phyloP scores from a whole-genome alignment of 2,113 vertebrate species.

The Vidua macroura region DNA sequence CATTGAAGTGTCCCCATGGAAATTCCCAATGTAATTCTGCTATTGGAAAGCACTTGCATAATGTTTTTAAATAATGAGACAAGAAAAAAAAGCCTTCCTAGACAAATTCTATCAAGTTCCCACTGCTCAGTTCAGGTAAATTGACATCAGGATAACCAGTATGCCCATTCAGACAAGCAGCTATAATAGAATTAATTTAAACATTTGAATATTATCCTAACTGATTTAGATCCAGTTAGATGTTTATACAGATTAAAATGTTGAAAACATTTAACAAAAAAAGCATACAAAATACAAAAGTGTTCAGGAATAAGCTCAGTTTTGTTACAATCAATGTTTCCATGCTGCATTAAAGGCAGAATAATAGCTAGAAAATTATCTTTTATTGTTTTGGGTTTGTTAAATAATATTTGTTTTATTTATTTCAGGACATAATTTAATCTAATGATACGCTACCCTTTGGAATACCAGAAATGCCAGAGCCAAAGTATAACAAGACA shows the following conservation, averaged over 20 bases:
- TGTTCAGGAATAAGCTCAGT: background rate
- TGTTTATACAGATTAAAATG: background rate
- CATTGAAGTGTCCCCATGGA: accelerated
- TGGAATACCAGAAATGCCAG: background rate
- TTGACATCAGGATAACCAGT: background rate
- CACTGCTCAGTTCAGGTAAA: background rate
- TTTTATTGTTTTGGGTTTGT: background rate
- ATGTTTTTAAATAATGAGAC: background rate
- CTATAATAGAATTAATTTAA: background rate
- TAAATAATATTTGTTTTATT: background rate
- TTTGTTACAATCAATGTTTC: background rate
- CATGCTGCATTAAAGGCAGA: background rate
- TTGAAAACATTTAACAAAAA: background rate
- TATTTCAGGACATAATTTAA: background rate
- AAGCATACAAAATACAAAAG: background rate
- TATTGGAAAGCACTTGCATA: background rate
- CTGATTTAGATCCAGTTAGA: background rate
- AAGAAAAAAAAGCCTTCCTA: background rate
- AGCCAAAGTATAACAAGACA: background rate
- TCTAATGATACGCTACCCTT: background rate
- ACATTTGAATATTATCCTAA: background rate
- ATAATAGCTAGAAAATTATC: background rate
- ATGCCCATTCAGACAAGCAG: background rate
- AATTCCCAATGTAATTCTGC: background rate
- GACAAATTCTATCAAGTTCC: background rate